A percentile compares a stretch with the other conserved stretches of the same genome.
Evolutionary conservation across 1,140 invertebrate genomes (phyloP).

Genomic region (Pseudoatta argentina): DNA sequence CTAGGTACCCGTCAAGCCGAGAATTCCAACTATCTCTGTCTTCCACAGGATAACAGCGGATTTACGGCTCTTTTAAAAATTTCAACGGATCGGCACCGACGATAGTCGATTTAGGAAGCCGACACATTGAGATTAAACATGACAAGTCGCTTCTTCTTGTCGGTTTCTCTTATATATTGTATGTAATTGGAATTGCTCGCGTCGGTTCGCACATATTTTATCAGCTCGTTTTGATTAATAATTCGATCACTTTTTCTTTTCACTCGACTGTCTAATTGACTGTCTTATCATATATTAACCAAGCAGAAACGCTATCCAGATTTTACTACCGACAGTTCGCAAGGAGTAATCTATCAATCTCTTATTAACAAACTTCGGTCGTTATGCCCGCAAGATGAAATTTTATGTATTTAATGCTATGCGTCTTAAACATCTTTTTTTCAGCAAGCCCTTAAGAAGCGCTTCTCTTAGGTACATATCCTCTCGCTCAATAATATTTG

Average conservation of each 20-base stretch:
- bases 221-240: constrained; percentile 23
- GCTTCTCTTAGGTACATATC: constrained; percentile 22
- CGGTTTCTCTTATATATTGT: not conserved
- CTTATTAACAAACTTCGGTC: constrained; percentile 55
- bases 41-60: constrained; percentile 52
- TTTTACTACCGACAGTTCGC: constrained; percentile 9
- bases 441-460: constrained; percentile 23
- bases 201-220: not conserved
- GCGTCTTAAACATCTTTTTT: constrained; percentile 36
- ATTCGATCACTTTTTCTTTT: not conserved
- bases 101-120: constrained; percentile 13
- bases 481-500: constrained; percentile 50
- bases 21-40: constrained; percentile 55
- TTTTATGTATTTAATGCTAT: constrained; percentile 50
- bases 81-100: constrained; percentile 31
- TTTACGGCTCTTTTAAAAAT: constrained; percentile 70
- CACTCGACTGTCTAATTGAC: not conserved
- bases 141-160: constrained; percentile 31
- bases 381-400: constrained; percentile 34
- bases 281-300: constrained; percentile 4
- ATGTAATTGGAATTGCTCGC: not conserved
- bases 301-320: not conserved
- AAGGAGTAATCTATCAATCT: constrained; percentile 43
- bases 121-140: constrained; percentile 37
- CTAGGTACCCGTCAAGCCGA: constrained; percentile 53